Evolutionary conservation across 2,113 vertebrate genomes (phyloP).

Genomic region (Mola mola): DNA sequence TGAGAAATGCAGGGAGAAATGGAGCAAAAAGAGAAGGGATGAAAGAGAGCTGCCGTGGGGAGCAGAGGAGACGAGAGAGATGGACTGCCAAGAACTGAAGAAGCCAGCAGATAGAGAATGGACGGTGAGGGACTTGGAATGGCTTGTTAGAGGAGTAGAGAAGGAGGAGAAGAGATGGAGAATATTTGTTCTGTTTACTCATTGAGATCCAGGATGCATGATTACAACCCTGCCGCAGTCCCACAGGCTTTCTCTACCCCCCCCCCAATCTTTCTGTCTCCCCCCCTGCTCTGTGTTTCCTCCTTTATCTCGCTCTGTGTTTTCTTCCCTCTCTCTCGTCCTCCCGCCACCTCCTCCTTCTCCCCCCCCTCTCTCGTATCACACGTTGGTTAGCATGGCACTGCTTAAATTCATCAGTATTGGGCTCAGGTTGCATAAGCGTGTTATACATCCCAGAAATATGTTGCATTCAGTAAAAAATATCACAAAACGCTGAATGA

Average conservation of each 20-base stretch:
- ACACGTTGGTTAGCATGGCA: constrained; percentile 34
- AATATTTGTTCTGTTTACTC: constrained; percentile 75
- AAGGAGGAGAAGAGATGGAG: constrained; percentile 53
- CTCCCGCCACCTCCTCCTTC: background rate
- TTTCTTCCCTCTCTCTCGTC: constrained; percentile 31
- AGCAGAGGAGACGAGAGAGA: constrained; percentile 49
- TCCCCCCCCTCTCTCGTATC: constrained; percentile 23
- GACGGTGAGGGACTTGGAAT: constrained; percentile 53
- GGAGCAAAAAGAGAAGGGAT: constrained; percentile 39
- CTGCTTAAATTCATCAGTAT: constrained; percentile 39
- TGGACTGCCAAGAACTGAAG: constrained; percentile 57
- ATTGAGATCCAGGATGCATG: constrained; percentile 65
- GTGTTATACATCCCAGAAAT: constrained; percentile 23
- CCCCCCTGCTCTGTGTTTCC: constrained; percentile 22
- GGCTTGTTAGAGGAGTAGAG: constrained; percentile 48
- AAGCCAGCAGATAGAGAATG: constrained; percentile 65
- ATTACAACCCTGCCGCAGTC: constrained; percentile 49
- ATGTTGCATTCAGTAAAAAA: constrained; percentile 20
- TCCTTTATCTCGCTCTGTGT: constrained; percentile 25
- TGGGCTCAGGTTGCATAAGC: constrained; percentile 32
- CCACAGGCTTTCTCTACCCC: constrained; percentile 37
- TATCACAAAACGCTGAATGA: constrained; percentile 14
- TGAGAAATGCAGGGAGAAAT: constrained; percentile 37
- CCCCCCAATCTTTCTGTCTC: constrained; percentile 22
- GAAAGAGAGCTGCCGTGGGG: constrained; percentile 53